Evolutionary conservation across 2,888 invertebrate species (phyloP), one percentile per base, ranked within the genome.

Genomic region (Tetranychus truncatus): DNA sequence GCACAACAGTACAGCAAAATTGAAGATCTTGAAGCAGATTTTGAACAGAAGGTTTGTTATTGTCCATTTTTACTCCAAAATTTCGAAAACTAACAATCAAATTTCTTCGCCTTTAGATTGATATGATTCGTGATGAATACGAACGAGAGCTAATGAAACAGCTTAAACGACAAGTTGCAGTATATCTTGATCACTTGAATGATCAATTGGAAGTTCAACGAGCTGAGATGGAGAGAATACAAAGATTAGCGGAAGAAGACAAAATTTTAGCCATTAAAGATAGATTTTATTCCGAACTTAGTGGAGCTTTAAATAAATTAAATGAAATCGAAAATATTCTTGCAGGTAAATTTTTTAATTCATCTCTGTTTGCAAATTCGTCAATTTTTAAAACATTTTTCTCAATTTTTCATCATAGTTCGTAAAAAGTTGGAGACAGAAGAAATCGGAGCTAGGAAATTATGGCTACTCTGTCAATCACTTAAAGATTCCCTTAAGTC

Each of bases 401-500:
- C 24, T 66, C 24, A n/a, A 71, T 45, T 24, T 45, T 72, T 45
- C 65, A 34, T 5, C 24, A 76, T 73, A 75, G 78, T 75, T 6
- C 77, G 80, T 20, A 79, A 80, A 45, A 78, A 87, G 87, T 76
- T 88, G 2, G 91, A 91, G 80, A 87, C 87, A 76, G 79, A 79
- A 67, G 79, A 89, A 0, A 88, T 88, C 66, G 88, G 89, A 78
- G 90, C 94, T 0, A 94, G 95, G 83, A 88, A 91, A 45, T 85
- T 96, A 79, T 96, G 96, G 96, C 88, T 92, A 78, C 92, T 96
- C 1, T 94, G 92, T 80, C 92, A 95, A 81, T 88, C 92, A 3
- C 85, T 96, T 66, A 87, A 89, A 81, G 87, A 90, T 2, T 89
- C 91, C 34, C 87, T 95, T 7, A 86, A 88, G 67, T 73, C 73